Percentiles rank a stretch among this genome's conserved stretches.
Evolutionary conservation across 2,888 invertebrate species (phyloP).

Genomic region (Rhyacophila evoluta): DNA sequence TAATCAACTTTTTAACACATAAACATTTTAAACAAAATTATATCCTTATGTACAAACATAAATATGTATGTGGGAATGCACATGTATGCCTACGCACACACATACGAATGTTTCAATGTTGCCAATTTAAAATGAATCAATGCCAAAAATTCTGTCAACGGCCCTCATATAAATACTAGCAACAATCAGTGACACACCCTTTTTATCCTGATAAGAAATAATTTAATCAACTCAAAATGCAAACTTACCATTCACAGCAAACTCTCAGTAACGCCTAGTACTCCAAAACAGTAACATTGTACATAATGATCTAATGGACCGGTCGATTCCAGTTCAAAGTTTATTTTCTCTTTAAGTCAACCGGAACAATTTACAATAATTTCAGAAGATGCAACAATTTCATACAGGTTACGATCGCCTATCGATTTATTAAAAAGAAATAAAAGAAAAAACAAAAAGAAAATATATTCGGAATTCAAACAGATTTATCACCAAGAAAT

Average conservation of each 20-base stretch:
- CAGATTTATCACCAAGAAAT: neutral
- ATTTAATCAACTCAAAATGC: conserved; percentile 5
- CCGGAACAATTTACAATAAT: neutral
- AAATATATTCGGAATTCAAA: neutral
- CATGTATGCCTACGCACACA: conserved; percentile 31
- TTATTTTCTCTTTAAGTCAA: neutral
- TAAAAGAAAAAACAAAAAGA: neutral
- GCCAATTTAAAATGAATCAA: neutral
- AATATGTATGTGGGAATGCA: conserved; percentile 33
- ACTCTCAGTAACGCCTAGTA: neutral
- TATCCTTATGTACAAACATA: conserved; percentile 45
- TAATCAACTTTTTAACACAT: conserved; percentile 50
- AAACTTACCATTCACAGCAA: conserved; percentile 16
- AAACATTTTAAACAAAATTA: conserved; percentile 48
- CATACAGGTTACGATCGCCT: neutral
- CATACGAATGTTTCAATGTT: conserved; percentile 27
- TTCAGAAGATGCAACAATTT: neutral
- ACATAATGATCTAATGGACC: neutral
- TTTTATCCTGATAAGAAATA: conserved; percentile 20
- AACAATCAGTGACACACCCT: conserved; percentile 20
- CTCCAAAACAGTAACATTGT: conserved; percentile 1
- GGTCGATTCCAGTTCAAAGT: neutral
- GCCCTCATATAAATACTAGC: neutral
- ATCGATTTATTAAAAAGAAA: neutral
- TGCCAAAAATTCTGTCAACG: conserved; percentile 19